These are phyloP conservation scores for Heliocidaris erythrogramma DNA, from an alignment of 35 echinoderm and acorn worm genomes.

Conservation along the genomic window DNA sequence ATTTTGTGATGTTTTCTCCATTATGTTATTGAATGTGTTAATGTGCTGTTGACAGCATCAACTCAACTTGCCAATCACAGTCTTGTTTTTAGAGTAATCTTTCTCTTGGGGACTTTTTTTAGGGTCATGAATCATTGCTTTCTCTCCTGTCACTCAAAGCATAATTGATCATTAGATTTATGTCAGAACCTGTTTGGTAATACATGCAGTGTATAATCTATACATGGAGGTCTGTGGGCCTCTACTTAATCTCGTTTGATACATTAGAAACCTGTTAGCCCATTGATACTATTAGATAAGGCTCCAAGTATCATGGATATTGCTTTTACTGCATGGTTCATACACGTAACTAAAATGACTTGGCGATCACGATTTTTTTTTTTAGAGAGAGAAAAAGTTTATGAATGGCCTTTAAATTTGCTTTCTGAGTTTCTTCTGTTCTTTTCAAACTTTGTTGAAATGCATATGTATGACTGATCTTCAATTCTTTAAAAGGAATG, in stretches of 20 bases:
- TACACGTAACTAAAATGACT: too few species aligned
- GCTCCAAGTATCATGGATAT: too few species aligned
- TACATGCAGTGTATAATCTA: neutral
- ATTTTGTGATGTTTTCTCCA: neutral
- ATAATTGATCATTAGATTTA: constrained; percentile 2
- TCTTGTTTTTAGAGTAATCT: neutral
- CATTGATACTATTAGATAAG: neutral
- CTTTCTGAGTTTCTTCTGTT: too few species aligned
- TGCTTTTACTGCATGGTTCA: too few species aligned
- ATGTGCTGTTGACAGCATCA: too few species aligned
- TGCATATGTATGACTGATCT: too few species aligned
- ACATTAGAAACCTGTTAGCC: neutral
- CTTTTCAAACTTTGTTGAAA: too few species aligned
- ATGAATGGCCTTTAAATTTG: too few species aligned
- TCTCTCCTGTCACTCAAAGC: neutral
- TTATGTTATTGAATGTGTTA: too few species aligned
- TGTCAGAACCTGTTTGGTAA: neutral
- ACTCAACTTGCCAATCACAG: neutral
- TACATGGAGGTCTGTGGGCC: neutral
- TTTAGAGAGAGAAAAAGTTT: too few species aligned
- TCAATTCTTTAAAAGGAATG: too few species aligned
- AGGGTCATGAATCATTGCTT: neutral
- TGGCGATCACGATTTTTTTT: too few species aligned
- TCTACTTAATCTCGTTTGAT: neutral
- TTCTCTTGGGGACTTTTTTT: neutral